Evolutionary conservation across 2,888 invertebrate species (phyloP), one percentile per base, ranked within the genome.

Genomic region (Cephus sareptanus): DNA sequence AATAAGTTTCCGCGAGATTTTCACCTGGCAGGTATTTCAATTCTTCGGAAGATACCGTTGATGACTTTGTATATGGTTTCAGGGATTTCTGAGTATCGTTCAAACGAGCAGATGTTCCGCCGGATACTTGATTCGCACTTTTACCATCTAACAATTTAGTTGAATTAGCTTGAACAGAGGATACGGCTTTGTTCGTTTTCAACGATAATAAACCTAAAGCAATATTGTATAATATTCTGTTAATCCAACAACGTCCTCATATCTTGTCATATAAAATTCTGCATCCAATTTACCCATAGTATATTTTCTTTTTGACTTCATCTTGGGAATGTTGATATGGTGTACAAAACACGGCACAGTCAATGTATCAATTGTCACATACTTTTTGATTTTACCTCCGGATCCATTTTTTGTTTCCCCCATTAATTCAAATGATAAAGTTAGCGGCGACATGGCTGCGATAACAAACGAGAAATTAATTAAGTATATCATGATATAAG

Each of bases 101-200:
- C 6, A 92, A 92, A 83, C 92, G 92, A 15, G 92, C 92, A 31
- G 92, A 86, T 15, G 89, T 56, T 23, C 83, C 80, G 34, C 83
- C 83, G 12, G 83, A 75, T 30, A 85, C 81, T 12, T 74, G 76
- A 37, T 83, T 83, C 11, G 31, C 77, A 23, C 81, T 56, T 23
- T 56, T 56, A 9, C 23, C 9, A 23, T 56, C 23, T 34, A 71
- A 11, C 33, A 31, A 11, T 79, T n/a, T 79, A 75, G 69, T 83
- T 80, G 6, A 86, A 81, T 77, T 75, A 80, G 34, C 40, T 34
- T 76, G 76, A 71, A 74, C 76, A 13, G 68, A 74, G 11, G 80
- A 73, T 23, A 90, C 83, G 0, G 90, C 90, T 84, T 91, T 91
- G 78, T 91, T 87, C 6, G 87, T 85, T 70, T 87, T 81, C 13